phyloP scores from a whole-genome alignment of 2,797 vertebrate genomes.

The Labeo calbasu region DNA sequence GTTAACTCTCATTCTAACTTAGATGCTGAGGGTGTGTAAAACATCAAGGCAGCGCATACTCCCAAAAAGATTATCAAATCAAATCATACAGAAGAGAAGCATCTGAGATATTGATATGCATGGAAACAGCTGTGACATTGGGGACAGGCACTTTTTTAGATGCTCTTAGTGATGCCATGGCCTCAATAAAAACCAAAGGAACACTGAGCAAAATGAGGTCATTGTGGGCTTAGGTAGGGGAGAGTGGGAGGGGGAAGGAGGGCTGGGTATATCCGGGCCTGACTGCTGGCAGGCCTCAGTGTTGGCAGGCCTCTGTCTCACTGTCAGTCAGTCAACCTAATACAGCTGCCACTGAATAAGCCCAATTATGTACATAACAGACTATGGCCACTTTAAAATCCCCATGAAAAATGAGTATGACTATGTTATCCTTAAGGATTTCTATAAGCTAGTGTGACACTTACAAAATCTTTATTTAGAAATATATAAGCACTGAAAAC shows the following conservation, averaged over 20 bases:
- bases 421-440: not conserved
- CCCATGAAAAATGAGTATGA: not conserved
- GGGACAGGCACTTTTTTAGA: conserved; percentile 53
- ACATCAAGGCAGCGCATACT: not conserved
- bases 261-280: conserved; percentile 17
- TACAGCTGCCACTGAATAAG: conserved; percentile 26
- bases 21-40: not conserved
- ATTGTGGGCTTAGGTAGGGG: conserved; percentile 53
- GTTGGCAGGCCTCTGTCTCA: conserved; percentile 44
- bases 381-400: not conserved
- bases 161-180: conserved; percentile 48
- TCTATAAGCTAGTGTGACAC: not conserved
- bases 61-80: not conserved
- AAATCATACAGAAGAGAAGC: not conserved
- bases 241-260: conserved; percentile 23
- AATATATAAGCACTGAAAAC: not conserved
- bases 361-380: not conserved
- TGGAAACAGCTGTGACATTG: conserved; percentile 37
- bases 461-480: too few species aligned
- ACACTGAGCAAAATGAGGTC: conserved; percentile 57
- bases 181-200: conserved; percentile 59
- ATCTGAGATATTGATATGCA: conserved; percentile 23
- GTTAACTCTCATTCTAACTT: not conserved
- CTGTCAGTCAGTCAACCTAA: conserved; percentile 40
- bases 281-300: conserved; percentile 40